Evolutionary conservation across 1,140 invertebrate genomes (phyloP), one percentile per base, ranked within the genome.

Genomic region (Neodiprion pinetum): DNA sequence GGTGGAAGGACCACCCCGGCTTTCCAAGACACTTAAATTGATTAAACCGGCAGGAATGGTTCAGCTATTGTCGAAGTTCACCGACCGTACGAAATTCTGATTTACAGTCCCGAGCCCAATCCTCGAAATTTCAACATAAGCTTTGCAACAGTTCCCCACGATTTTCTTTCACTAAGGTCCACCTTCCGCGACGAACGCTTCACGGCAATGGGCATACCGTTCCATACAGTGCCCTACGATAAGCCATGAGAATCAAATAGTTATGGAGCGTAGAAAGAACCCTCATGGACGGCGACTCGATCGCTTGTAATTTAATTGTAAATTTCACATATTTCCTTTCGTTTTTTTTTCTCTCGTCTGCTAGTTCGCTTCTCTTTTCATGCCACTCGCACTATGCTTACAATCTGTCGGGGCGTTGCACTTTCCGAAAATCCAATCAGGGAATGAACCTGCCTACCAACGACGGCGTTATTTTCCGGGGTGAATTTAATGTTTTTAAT

Each of bases 131-230:
- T 61, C 53, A 17, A 61, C 53, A 17, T 12, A 61, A 61, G 9
- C 53, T n/a, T 12, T 7, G 53, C 53, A 61, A 61, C 11, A 40
- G 28, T 40, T 40, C 28, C 5, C 28, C 28, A 5, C 28, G 28
- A 40, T 40, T 40, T 40, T 40, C 28, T 40, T 40, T 40, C 28
- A 40, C 79, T 77, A 70, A 72, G 78, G 72, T 47, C 61, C 76
- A 77, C 78, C 75, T 79, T 76, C 76, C 72, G 74, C 73, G 73
- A 70, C 77, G 71, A 74, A 72, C 71, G 40, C 70, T 53, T 53
- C 72, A 4, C 53, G 17, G 47, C 53, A 49, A 14, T 48, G 71
- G 72, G 48, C 72, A 48, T 28, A 53, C 12, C 47, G 21, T 8
- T 21, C 50, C 67, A 70, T 70, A 68, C 71, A 69, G 40, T 68